Conservation (phyloP, 1,140 invertebrate genomes). For the Sminthurides bifidus region DNA sequence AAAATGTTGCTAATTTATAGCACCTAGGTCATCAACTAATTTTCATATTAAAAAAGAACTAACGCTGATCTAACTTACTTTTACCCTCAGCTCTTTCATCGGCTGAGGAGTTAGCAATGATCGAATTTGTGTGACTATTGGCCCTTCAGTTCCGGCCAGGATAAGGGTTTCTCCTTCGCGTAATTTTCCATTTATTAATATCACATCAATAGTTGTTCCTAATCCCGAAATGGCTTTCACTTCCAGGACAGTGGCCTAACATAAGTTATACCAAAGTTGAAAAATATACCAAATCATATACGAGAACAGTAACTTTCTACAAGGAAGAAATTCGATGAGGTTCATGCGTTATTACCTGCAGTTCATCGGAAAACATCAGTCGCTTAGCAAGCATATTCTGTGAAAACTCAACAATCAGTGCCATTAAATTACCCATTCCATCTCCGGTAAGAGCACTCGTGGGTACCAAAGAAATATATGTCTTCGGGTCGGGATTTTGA, state of each 20-base stretch:
- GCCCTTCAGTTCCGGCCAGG: slow-evolving; percentile 92
- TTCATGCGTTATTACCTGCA: slow-evolving; percentile 46
- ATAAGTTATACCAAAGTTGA: slow-evolving; percentile 1
- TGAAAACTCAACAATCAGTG: slow-evolving; percentile 81
- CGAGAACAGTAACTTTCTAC: slow-evolving; percentile 72
- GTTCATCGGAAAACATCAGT: slow-evolving; percentile 81
- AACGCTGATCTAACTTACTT: slow-evolving; percentile 45
- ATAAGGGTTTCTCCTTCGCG: slow-evolving; percentile 88
- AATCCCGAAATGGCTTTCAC: slow-evolving; percentile 95
- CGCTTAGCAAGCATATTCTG: slow-evolving; percentile 82
- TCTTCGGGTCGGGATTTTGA: slow-evolving; percentile 84
- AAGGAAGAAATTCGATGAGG: slow-evolving; percentile 1
- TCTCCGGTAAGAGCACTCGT: slow-evolving; percentile 94
- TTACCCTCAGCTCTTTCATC: slow-evolving; percentile 92
- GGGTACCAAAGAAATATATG: slow-evolving; percentile 90
- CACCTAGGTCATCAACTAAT: neutral
- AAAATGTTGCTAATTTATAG: too few relatives aligned
- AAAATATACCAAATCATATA: too few relatives aligned
- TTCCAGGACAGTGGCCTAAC: slow-evolving; percentile 84
- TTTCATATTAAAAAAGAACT: neutral
- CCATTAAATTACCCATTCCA: slow-evolving; percentile 95
- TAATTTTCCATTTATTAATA: slow-evolving; percentile 90
- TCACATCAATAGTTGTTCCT: slow-evolving; percentile 97
- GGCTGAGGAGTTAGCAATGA: slow-evolving; percentile 96
- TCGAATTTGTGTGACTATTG: slow-evolving; percentile 93